Conservation (phyloP, 2,113 vertebrate species). For the Plecturocebus donacophilus region DNA sequence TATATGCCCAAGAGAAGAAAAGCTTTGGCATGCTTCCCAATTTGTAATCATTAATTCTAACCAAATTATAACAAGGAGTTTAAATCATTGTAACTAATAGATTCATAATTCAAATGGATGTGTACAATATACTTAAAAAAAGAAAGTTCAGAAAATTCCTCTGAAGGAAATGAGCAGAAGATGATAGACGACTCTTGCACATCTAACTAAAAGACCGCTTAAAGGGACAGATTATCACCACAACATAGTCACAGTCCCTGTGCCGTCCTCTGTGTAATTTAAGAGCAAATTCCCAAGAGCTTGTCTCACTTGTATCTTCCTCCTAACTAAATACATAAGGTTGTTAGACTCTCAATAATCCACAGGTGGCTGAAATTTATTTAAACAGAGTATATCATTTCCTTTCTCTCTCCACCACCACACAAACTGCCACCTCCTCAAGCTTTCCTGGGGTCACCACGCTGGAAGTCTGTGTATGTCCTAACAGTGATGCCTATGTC, state of each 20-base stretch:
- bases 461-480: background rate
- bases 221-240: no score
- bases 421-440: background rate
- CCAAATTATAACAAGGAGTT: conserved; percentile 52
- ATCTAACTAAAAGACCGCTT: background rate
- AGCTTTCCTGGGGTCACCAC: background rate
- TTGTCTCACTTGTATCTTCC: background rate
- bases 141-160: background rate
- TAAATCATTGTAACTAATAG: conserved; percentile 43
- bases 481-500: background rate
- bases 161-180: background rate
- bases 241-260: rapidly evolving
- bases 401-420: background rate
- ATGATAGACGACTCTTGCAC: background rate
- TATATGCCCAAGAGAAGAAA: conserved; percentile 45
- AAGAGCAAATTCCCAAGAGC: background rate
- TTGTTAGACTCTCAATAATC: background rate
- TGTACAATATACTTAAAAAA: background rate
- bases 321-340: background rate
- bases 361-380: background rate
- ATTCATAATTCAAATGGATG: background rate
- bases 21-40: background rate
- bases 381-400: background rate
- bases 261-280: rapidly evolving
- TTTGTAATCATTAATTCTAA: conserved; percentile 65